Evolutionary conservation across 53 echinoderm and acorn worm genomes (phyloP), one percentile per base, ranked within the genome.

Genomic region (Mesocentrotus franciscanus): DNA sequence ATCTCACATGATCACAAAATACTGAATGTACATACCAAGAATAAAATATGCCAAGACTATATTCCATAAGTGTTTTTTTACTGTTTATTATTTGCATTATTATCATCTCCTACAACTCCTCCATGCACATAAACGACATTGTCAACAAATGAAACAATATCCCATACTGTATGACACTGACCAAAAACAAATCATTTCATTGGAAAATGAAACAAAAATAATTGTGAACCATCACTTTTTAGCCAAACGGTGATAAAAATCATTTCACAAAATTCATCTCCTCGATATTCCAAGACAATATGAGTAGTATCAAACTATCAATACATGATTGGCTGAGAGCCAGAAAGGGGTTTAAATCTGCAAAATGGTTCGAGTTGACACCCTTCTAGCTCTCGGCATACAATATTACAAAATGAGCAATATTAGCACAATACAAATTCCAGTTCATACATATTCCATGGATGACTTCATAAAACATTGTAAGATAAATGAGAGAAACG

Each of bases 1-100:
- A 39, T 39, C 39, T 39, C 1, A 39, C 39, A 39, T 39, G 61
- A 61, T 61, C 61, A 61, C 12, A 4, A 1, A 61, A 61, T 61
- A 72, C 72, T 4, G 4, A 36, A 3, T 79, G 39, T 79, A 79
- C 17, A 79, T 79, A 79, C 39, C 39, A 39, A 17, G 79, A 79
- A 35, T 79, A 79, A 81, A 81, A 81, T 42, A 81, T 81, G 36
- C 81, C 81, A 81, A 81, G 81, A 81, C 22, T 42, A 81, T 1
- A 42, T 81, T 36, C 22, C 36, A 39, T 81, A 81, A 81, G 58
- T 90, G 60, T 60, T 60, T 57, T 57, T 90, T 90, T 59, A 58
- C 60, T n/a, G 59, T 90, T 90, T 90, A 90, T 90, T 90, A 90
- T 85, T 85, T 85, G 49, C 83, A 83, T 83, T 34, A 83, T 83